Evolutionary conservation across 1,140 invertebrate genomes (phyloP), one percentile per base, ranked within the genome.

Genomic region (Drepana arcuata): DNA sequence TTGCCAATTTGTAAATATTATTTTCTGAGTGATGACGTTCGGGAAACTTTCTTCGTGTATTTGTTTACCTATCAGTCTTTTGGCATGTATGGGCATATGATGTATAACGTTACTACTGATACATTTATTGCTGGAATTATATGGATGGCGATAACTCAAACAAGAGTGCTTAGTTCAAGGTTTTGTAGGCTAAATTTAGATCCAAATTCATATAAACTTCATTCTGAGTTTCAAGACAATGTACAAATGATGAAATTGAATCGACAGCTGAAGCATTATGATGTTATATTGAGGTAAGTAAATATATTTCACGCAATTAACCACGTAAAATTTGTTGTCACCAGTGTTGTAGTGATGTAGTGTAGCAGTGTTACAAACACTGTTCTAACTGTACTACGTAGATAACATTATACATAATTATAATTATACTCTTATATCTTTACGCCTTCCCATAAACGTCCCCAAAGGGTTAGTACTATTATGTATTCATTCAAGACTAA

Each of bases 1-100:
- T 43, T 78, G 29, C 73, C 71, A 10, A 48, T 78, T 31, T 68
- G 60, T 34, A 65, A 63, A 46, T 78, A 73, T 48, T 73, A 69
- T 50, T 78, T 75, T 43, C 46, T 78, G 16, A 51, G 40, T 10
- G 46, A 59, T 2, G 36, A 62, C 24, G 12, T 38, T 3, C 28
- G 61, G 16, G 12, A 49, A 15, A 35, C 37, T 4, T 65, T 67
- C 53, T 78, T 65, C 37, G n/a, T 41, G 7, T 55, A 46, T 16
- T 65, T 32, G 41, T 70, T 55, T 28, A 26, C 67, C 16, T 79
- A 75, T 29, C 71, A 75, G 31, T 47, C 59, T n/a, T 14, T 62
- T 6, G 57, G 67, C 1, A 63, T 73, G 18, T 79, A 69, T 16
- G 56, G 41, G 0, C 64, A 75, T 34, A 72, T 79, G 67, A 56